Evolutionary conservation across 2,797 vertebrate genomes (phyloP), one percentile per base, ranked within the genome.

Genomic region (Gadopsis marmoratus): DNA sequence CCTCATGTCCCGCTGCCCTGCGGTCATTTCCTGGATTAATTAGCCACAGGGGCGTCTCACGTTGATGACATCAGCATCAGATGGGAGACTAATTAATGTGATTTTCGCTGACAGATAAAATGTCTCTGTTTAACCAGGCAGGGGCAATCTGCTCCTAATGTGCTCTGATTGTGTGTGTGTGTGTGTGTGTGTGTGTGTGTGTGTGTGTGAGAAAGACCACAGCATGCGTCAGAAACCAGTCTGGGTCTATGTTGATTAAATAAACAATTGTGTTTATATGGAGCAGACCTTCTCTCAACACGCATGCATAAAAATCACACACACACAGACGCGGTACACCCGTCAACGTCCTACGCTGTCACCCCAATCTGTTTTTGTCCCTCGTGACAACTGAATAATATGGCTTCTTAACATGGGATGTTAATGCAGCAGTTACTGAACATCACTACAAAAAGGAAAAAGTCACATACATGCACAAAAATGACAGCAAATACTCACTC

Each of bases 191-290:
- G 65, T 58, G 58, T 54, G 64, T 54, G 39, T 78, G 71, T 72
- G 65, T 37, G 47, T 63, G 73, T 69, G 70, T 67, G 76, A n/a
- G n/a, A n/a, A n/a, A n/a, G 21, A 58, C 26, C n/a, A 45, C 47
- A 55, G 16, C 71, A 65, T 87, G 81, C 39, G 47, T 89, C 83
- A 82, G 33, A 65, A 78, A 83, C 79, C 70, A 75, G 84, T 73
- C 50, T 76, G 45, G 62, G 70, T 81, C 75, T 70, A 31, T 92
- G 89, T 91, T 92, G 86, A 90, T 92, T 65, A 78, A 90, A 92
- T 92, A 90, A 88, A 91, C 82, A 74, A 61, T 31, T 66, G 39
- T 87, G 86, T 91, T 90, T 89, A 85, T 89, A 85, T 71, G 85
- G 67, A 83, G 61, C 81, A 84, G 84, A 55, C 41, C 76, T 79